phyloP scores from a whole-genome alignment of 2,113 vertebrate species.

The Tupaia chinensis region DNA sequence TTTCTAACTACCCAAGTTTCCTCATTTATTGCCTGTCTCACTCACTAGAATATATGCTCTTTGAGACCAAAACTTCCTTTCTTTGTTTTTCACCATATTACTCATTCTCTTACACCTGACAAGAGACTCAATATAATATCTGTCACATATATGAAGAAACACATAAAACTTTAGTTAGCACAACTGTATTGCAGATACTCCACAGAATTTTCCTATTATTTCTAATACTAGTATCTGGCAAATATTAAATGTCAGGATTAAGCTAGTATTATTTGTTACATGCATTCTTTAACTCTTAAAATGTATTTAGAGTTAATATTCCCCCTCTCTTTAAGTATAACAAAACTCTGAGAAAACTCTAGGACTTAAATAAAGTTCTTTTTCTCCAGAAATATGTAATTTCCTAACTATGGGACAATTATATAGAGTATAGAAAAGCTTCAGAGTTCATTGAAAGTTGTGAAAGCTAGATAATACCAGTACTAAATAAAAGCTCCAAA shows the following conservation, averaged over 20 bases:
- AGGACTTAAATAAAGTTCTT: conserved; percentile 3
- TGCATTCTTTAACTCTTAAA: conserved; percentile 1
- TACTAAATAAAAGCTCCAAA: conserved; percentile 49
- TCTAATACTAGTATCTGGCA: conserved; percentile 30
- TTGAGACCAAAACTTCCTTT: not conserved
- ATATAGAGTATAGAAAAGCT: not conserved
- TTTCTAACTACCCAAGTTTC: not conserved
- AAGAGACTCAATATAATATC: conserved; percentile 14
- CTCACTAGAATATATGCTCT: not conserved
- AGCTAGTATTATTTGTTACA: not conserved
- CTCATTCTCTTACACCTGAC: not conserved
- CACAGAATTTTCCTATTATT: not conserved
- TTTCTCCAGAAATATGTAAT: not conserved
- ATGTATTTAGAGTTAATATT: conserved; percentile 12
- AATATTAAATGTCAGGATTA: not conserved
- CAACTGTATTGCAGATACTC: not conserved
- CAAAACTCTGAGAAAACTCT: not conserved
- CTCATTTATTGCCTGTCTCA: not conserved
- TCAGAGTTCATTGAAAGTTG: conserved; percentile 26
- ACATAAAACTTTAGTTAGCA: not conserved
- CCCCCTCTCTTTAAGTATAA: not conserved
- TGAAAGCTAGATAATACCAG: conserved; percentile 23
- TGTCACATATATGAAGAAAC: conserved; percentile 41
- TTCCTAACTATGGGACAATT: not conserved
- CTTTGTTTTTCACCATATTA: not conserved